Evolutionary conservation across 1,140 invertebrate species (phyloP).

Genomic region (Pteromalus puparum): DNA sequence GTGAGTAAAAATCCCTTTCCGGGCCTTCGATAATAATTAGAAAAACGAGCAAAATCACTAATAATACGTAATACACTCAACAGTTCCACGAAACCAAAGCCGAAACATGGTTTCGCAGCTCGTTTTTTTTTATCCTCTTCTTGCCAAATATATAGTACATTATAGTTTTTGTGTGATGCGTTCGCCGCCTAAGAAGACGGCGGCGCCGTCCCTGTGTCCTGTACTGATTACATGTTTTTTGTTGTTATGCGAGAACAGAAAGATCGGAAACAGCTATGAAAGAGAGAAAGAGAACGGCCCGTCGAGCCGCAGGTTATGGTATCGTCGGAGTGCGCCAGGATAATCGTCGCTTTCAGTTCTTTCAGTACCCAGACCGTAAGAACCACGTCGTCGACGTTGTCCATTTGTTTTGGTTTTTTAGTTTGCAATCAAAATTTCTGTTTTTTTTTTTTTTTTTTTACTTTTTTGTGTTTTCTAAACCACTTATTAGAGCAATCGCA

Average conservation of each 20-base stretch:
- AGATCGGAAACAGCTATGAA: constrained; percentile 64
- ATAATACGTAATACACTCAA: neutral
- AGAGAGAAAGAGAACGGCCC: constrained; percentile 69
- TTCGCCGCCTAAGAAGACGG: neutral
- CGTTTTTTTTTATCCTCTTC: constrained; percentile 8
- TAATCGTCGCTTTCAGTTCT: constrained; percentile 73
- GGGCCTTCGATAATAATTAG: neutral
- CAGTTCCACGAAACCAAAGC: constrained; percentile 19
- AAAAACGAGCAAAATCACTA: neutral
- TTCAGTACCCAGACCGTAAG: constrained; percentile 74
- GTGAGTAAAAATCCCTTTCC: constrained; percentile 80
- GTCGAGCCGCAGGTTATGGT: constrained; percentile 73
- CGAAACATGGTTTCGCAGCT: neutral
- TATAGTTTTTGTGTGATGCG: constrained; percentile 15
- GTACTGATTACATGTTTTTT: constrained; percentile 62
- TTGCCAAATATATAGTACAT: neutral
- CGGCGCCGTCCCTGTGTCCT: constrained; percentile 13
- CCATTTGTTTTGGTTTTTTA: constrained; percentile 49
- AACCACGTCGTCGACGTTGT: constrained; percentile 49
- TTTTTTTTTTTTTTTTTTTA: constrained; percentile 43
- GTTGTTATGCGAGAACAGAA: constrained; percentile 63
- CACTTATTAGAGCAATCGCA: constrained; percentile 17
- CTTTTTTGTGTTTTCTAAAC: constrained; percentile 36
- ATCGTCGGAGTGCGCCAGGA: constrained; percentile 73
- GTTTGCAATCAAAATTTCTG: constrained; percentile 57